These are phyloP conservation scores for Agonum fuliginosum DNA, from an alignment of 2,888 invertebrate species.

Conservation along the genomic window DNA sequence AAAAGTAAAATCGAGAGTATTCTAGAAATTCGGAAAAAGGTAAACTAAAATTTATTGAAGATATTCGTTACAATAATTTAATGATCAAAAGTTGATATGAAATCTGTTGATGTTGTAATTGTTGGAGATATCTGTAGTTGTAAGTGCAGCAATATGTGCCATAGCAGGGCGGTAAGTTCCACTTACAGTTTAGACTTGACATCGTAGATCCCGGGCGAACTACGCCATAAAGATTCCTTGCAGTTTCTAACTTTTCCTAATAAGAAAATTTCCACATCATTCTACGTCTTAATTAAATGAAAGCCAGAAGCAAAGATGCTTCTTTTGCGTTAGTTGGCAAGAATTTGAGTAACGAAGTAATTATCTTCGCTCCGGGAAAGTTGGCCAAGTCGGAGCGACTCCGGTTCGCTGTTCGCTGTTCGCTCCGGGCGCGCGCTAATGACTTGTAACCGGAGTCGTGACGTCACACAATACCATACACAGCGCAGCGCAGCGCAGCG, in stretches of 20 bases:
- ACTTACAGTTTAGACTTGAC: not conserved
- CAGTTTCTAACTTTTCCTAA: constrained; percentile 59
- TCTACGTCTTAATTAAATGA: constrained; percentile 72
- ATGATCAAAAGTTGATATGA: too few relatives aligned
- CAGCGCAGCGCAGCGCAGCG: constrained; percentile 5
- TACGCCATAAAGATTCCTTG: constrained; percentile 57
- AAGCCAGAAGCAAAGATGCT: constrained; percentile 69
- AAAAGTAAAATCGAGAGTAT: too few relatives aligned
- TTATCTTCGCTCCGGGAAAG: constrained; percentile 67
- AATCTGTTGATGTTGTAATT: too few relatives aligned
- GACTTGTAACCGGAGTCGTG: constrained; percentile 60
- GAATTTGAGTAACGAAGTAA: constrained; percentile 73
- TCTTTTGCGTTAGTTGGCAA: constrained; percentile 69
- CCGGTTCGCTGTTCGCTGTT: constrained; percentile 9
- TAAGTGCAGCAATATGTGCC: too few relatives aligned
- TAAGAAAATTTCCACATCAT: constrained; percentile 63
- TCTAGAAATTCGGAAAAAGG: too few relatives aligned
- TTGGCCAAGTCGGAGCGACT: constrained; percentile 39
- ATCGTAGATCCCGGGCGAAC: constrained; percentile 46
- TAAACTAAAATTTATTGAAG: too few relatives aligned
- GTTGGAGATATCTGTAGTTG: too few relatives aligned
- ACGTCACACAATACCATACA: too few relatives aligned
- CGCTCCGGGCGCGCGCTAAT: constrained; percentile 49
- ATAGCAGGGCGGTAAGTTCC: too few relatives aligned
- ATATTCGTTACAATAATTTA: too few relatives aligned